These are phyloP conservation scores for Haliclona indistincta DNA, from an alignment of 37 sponge, comb jelly and placozoan genomes.

Conservation along the genomic window DNA sequence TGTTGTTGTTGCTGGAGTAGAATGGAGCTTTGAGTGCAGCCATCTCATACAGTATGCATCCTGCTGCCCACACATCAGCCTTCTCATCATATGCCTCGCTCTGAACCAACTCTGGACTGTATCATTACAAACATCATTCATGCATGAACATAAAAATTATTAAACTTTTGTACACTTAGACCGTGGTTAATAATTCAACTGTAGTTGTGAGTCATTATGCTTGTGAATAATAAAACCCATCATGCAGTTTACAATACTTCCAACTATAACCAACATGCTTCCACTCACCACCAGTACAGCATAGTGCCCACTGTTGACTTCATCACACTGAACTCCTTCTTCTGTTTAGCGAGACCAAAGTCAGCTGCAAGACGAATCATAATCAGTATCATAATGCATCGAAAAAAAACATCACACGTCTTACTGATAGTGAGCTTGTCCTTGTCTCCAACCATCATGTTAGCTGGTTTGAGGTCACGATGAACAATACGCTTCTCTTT, in stretches of 20 bases:
- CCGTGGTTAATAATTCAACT: background rate
- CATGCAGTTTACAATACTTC: too few species aligned
- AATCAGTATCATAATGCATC: background rate
- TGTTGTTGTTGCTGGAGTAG: conserved; percentile 51
- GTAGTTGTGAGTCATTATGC: background rate
- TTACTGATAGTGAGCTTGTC: conserved; percentile 90
- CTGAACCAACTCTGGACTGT: conserved; percentile 82
- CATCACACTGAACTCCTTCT: conserved; percentile 81
- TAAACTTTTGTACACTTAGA: background rate
- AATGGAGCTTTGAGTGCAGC: conserved; percentile 80
- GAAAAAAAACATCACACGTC: background rate
- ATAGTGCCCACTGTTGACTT: conserved; percentile 89
- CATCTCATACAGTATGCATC: conserved; percentile 94
- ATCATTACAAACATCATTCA: too few species aligned
- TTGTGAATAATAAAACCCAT: too few species aligned
- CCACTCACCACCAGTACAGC: conserved; percentile 85
- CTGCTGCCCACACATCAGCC: conserved; percentile 92
- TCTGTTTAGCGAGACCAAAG: conserved; percentile 90
- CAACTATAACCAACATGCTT: too few species aligned
- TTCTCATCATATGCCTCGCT: conserved; percentile 88
- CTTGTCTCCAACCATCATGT: conserved; percentile 86
- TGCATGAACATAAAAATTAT: background rate
- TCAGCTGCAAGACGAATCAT: conserved; percentile 58
- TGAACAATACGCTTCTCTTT: conserved; percentile 85
- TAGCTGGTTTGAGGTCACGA: conserved; percentile 84